Evolutionary conservation across 2,888 invertebrate genomes (phyloP).

Genomic region (Apotomis betuletana): DNA sequence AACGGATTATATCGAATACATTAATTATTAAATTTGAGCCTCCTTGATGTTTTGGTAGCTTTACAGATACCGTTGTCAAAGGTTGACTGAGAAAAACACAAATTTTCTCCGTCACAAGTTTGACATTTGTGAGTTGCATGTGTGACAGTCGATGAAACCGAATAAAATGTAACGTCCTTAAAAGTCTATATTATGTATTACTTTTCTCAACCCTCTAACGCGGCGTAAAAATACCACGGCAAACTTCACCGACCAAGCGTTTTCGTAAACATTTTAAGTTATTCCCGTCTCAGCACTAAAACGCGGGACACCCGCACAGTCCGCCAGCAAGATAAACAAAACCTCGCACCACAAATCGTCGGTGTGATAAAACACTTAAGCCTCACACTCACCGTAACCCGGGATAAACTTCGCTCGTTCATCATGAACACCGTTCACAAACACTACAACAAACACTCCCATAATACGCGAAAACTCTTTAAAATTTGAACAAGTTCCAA

Average conservation of each 20-base stretch:
- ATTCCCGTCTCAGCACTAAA: conserved; percentile 7
- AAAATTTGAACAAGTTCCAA: conserved; percentile 47
- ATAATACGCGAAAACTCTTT: conserved; percentile 49
- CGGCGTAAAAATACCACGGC: not conserved
- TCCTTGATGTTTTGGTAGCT: no score
- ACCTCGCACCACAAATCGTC: conserved; percentile 36
- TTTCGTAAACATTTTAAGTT: conserved; percentile 11
- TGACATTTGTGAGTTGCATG: no score
- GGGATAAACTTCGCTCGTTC: conserved; percentile 66
- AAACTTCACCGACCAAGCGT: not conserved
- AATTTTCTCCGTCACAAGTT: no score
- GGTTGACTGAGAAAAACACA: no score
- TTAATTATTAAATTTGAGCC: no score
- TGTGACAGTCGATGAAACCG: no score
- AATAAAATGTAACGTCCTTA: no score
- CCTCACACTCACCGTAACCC: conserved; percentile 64
- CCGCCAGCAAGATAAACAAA: conserved; percentile 35
- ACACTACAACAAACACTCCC: conserved; percentile 54
- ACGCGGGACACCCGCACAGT: conserved; percentile 27
- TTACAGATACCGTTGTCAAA: no score
- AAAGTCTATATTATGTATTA: no score
- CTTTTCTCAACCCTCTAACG: no score
- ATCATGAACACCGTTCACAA: conserved; percentile 68
- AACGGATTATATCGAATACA: no score
- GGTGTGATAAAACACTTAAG: conserved; percentile 40